A percentile compares a stretch with the other conserved stretches of the same genome.
These are phyloP conservation scores for Apodemia zela DNA, from an alignment of 2,888 invertebrate genomes.

Conservation along the genomic window DNA sequence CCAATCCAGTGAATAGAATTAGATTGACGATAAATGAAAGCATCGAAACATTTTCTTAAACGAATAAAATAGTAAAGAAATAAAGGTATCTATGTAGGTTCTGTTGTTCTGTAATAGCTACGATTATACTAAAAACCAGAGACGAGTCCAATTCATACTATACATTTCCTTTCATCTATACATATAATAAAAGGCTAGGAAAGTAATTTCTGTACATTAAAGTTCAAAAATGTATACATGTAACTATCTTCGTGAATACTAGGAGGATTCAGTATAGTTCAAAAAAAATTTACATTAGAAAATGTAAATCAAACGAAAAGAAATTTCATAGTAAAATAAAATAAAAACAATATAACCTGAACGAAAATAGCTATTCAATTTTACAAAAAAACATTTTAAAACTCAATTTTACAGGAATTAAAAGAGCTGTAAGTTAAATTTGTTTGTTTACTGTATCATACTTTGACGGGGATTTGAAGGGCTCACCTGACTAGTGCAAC, in stretches of 20 bases:
- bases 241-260: too few species aligned
- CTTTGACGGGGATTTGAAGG: slow-evolving; percentile 53
- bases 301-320: too few species aligned
- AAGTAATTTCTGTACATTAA: too few species aligned
- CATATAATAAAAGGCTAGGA: too few species aligned
- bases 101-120: neutral
- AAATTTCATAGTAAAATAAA: too few species aligned
- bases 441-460: slow-evolving; percentile 11
- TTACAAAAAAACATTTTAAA: neutral
- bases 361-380: neutral
- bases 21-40: slow-evolving; percentile 41
- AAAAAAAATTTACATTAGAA: too few species aligned
- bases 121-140: too few species aligned
- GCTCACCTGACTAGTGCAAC: slow-evolving; percentile 60
- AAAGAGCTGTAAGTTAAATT: neutral
- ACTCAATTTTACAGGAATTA: neutral
- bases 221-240: too few species aligned
- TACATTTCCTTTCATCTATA: too few species aligned
- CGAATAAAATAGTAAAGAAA: neutral
- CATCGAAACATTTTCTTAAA: neutral
- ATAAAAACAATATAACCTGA: too few species aligned
- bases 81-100: neutral
- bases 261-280: too few species aligned
- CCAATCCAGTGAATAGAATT: slow-evolving; percentile 57
- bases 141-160: too few species aligned